Evolutionary conservation across 2,113 vertebrate genomes (phyloP).

Genomic region (Lontra canadensis): DNA sequence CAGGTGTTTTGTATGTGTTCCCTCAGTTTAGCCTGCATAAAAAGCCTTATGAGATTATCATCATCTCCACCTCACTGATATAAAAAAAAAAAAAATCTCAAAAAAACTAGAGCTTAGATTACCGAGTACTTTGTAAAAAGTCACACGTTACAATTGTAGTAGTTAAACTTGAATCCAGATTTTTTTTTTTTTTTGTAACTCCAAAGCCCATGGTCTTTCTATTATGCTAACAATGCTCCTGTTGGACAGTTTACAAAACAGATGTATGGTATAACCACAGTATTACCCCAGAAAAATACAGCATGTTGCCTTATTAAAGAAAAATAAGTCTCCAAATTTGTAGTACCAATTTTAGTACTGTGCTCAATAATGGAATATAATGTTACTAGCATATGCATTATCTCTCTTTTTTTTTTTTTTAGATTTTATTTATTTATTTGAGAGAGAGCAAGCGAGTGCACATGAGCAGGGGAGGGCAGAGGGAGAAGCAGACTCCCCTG

Average conservation of each 20-base stretch:
- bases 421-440: not conserved
- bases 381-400: not conserved
- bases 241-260: not conserved
- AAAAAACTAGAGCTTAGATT: not conserved
- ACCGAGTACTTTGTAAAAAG: not conserved
- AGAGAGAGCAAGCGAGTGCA: no score
- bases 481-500: not conserved
- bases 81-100: not conserved
- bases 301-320: not conserved
- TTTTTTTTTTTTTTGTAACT: not conserved
- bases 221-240: not conserved
- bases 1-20: not conserved
- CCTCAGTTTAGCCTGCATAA: not conserved
- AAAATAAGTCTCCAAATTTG: not conserved
- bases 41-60: not conserved
- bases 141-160: not conserved
- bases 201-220: not conserved
- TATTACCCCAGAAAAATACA: not conserved
- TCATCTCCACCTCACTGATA: not conserved
- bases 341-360: not conserved
- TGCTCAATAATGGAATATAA: not conserved
- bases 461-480: not conserved
- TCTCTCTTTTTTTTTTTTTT: not conserved
- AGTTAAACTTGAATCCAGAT: not conserved
- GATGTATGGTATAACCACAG: not conserved